These are phyloP conservation scores for Karalla daura DNA, from an alignment of 2,797 vertebrate species.

Conservation along the genomic window DNA sequence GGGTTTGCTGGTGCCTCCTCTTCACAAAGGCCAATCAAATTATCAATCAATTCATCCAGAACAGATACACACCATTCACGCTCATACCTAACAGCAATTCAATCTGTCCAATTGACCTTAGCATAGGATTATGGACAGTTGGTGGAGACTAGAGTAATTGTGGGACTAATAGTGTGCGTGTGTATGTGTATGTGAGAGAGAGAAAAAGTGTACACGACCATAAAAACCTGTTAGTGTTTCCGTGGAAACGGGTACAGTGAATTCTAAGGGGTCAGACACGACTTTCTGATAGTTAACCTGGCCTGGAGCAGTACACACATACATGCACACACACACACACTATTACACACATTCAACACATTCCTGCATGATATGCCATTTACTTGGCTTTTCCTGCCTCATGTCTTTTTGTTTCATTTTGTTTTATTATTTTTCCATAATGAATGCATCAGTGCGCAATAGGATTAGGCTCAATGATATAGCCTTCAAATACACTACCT, in stretches of 20 bases:
- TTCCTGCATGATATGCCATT: neutral
- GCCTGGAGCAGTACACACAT: neutral
- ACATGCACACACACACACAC: neutral
- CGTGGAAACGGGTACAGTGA: constrained; percentile 48
- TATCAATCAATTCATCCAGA: no score
- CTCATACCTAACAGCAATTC: no score
- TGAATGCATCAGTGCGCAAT: constrained; percentile 1
- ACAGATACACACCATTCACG: no score
- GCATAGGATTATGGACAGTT: no score
- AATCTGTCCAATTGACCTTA: no score
- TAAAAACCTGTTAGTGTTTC: constrained; percentile 48
- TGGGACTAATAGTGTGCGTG: neutral
- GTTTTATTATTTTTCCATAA: neutral
- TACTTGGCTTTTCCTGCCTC: neutral
- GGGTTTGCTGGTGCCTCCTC: no score
- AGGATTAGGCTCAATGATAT: neutral
- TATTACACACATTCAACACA: no score
- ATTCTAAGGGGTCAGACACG: constrained; percentile 20
- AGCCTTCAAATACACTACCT: neutral
- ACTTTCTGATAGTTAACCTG: constrained; percentile 23
- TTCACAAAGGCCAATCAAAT: no score
- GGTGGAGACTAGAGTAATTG: no score
- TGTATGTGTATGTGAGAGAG: neutral
- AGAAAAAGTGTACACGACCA: constrained; percentile 15
- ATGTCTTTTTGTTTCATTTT: no score